Conservation (phyloP, 2,888 invertebrate genomes). For the Oligia strigilis region DNA sequence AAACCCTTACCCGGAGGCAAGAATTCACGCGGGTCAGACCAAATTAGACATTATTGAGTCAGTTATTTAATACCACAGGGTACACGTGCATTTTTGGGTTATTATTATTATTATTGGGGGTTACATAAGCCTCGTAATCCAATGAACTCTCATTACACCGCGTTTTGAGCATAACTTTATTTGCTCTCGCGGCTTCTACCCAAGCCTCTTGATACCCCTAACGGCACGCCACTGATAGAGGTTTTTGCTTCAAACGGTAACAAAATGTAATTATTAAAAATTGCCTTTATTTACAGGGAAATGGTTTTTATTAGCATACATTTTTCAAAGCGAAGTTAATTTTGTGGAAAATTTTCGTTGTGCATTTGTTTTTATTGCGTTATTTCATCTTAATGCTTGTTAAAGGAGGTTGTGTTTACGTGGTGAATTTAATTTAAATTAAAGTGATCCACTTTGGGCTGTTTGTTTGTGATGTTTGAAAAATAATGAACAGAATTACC, state of each 20-base stretch:
- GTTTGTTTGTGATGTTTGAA: neutral
- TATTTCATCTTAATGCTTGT: constrained; percentile 47
- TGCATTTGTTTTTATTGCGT: constrained; percentile 59
- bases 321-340: constrained; percentile 69
- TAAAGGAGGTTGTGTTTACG: constrained; percentile 3
- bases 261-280: constrained; percentile 89
- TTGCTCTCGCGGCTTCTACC: constrained; percentile 83
- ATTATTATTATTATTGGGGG: constrained; percentile 90
- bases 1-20: constrained; percentile 70
- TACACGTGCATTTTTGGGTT: constrained; percentile 89
- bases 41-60: constrained; percentile 88
- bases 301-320: constrained; percentile 75
- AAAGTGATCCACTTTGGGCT: constrained; percentile 18
- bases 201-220: constrained; percentile 84
- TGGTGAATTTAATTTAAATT: constrained; percentile 27
- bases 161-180: constrained; percentile 87
- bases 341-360: constrained; percentile 57
- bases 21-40: constrained; percentile 74
- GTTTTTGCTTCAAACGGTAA: constrained; percentile 76
- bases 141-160: constrained; percentile 88
- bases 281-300: constrained; percentile 85
- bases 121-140: constrained; percentile 86
- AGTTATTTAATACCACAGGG: constrained; percentile 86
- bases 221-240: constrained; percentile 85
- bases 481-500: neutral